Base-by-base conservation (phyloP, 2,888 invertebrate species). In the Drosophila anomelani region DNA sequence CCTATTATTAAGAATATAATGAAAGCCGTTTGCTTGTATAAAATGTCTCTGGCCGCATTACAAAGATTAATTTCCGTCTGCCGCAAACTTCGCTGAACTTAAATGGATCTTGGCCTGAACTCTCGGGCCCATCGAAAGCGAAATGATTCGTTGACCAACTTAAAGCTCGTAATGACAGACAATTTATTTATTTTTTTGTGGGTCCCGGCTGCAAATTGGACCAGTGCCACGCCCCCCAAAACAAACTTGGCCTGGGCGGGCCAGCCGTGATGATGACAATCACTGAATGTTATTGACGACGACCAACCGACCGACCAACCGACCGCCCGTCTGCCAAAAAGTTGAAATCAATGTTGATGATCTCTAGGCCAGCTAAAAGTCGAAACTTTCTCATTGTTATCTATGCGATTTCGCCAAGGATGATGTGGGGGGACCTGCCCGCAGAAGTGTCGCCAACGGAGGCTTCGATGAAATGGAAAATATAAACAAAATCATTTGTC, bases 401-500 rank as follows among this genome's bases (percentile, higher is more conserved):
- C 68, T 69, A 57, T 59, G 46, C 23, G 54, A 41, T 26, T 46
- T 38, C 23, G 8, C 17, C 51, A 43, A 23, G 75, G 15, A 17
- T 1, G 6, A 6, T 23, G 10, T 3, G 9, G 46, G 10, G 29
- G 26, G 2, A 8, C n/a, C 46, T 46, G 78, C 68, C 88, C 81
- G 29, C 85, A 82, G 43, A 82, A 80, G 74, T 73, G 76, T 80
- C 73, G 71, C 75, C 76, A 75, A 76, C 68, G 80, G 75, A 66
- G 77, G 75, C 81, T 77, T 80, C 90, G 84, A 76, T 81, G 82
- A 86, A 88, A 88, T 87, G 80, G 85, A 90, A 89, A 90, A 90
- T 90, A 86, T 87, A 90, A 87, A 90, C 89, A 90, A 82, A 89
- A 90, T 87, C 87, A 90, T 88, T 88, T 88, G 88, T 90, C 87